Percentiles rank a stretch among this genome's conserved stretches.
These are phyloP conservation scores for Archocentrus centrarchus DNA, from an alignment of 2,113 vertebrate genomes.

Conservation along the genomic window DNA sequence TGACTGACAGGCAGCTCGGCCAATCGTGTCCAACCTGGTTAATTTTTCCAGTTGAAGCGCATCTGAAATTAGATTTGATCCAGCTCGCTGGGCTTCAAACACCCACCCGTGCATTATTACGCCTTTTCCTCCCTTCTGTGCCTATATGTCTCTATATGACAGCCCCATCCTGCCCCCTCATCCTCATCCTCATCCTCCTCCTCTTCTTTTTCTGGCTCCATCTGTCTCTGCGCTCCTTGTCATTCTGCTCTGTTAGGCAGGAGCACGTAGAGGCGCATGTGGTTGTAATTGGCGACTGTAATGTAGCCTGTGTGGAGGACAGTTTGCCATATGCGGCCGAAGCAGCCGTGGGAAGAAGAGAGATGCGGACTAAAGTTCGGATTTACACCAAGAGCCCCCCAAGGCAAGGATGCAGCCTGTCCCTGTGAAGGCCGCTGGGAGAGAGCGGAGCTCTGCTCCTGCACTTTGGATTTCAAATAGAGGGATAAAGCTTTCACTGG, in stretches of 20 bases:
- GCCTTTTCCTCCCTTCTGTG: neutral
- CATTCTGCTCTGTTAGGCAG: constrained; percentile 53
- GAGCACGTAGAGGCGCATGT: constrained; percentile 35
- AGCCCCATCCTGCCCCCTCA: neutral
- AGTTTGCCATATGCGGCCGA: constrained; percentile 50
- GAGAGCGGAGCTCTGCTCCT: too few species aligned
- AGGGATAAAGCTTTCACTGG: too few species aligned
- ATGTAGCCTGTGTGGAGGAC: constrained; percentile 28
- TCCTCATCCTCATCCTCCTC: neutral
- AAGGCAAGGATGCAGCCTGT: neutral
- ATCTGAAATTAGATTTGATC: constrained; percentile 37
- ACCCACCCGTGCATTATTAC: constrained; percentile 25
- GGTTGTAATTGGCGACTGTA: constrained; percentile 30
- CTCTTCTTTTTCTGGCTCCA: constrained; percentile 23
- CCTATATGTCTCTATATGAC: neutral
- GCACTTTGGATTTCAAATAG: too few species aligned
- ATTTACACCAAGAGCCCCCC: neutral
- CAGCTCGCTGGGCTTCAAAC: neutral
- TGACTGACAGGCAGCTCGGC: constrained; percentile 29
- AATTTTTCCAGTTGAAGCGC: constrained; percentile 5
- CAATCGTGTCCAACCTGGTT: neutral
- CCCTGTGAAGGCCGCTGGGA: too few species aligned
- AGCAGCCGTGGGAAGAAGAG: neutral
- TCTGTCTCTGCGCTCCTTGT: constrained; percentile 29
- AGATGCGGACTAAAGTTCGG: neutral